A percentile compares a stretch with the other conserved stretches of the same genome.
These are phyloP conservation scores for Xiphorhynchus erythropygius DNA, from an alignment of 2,797 vertebrate genomes.

Conservation along the genomic window DNA sequence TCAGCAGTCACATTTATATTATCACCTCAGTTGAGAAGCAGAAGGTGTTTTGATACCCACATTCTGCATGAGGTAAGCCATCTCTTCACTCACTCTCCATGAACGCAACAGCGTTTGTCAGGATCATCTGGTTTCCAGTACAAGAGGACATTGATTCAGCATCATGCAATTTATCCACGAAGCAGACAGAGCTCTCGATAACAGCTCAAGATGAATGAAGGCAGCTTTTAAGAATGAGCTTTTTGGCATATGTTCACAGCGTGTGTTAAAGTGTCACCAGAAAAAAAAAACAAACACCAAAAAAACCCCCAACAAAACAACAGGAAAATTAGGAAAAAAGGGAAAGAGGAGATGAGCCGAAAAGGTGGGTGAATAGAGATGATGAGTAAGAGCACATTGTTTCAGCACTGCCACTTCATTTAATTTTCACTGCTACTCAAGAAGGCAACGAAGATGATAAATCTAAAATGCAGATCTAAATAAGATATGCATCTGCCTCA, in stretches of 20 bases:
- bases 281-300: too few relatives aligned
- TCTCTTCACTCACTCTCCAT: neutral
- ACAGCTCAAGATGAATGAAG: constrained; percentile 44
- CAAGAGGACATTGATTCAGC: neutral
- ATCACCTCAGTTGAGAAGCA: neutral
- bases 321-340: neutral
- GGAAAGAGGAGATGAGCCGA: neutral
- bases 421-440: neutral
- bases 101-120: neutral
- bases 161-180: neutral
- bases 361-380: neutral
- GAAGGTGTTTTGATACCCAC: neutral
- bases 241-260: constrained; percentile 11
- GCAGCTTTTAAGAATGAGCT: constrained; percentile 30
- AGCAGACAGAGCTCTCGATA: constrained; percentile 22
- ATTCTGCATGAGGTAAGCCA: constrained; percentile 5
- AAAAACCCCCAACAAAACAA: too few relatives aligned
- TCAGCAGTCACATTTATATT: neutral
- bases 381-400: neutral
- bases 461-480: constrained; percentile 31
- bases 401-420: constrained; percentile 8
- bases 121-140: constrained; percentile 17
- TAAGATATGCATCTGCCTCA: neutral
- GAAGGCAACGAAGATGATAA: neutral
- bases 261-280: neutral